Evolutionary conservation across 2,113 vertebrate species (phyloP).

Genomic region (Hymenochirus boettgeri): DNA sequence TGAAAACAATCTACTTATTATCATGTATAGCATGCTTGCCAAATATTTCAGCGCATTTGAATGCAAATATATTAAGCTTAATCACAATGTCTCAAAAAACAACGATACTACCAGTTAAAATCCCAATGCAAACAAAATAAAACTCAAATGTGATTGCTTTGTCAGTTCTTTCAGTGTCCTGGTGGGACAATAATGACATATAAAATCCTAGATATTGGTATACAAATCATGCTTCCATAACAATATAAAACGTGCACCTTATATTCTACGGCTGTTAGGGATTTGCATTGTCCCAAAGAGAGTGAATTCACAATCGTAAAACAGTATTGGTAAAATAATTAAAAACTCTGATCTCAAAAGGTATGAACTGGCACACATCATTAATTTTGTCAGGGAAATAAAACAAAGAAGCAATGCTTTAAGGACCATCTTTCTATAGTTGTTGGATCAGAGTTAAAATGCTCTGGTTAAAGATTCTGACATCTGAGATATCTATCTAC

Average conservation of each 20-base stretch:
- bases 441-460: too few relatives aligned
- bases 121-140: constrained; percentile 12
- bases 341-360: constrained; percentile 26
- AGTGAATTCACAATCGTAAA: constrained; percentile 22
- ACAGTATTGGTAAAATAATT: constrained; percentile 16
- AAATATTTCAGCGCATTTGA: constrained; percentile 20
- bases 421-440: too few relatives aligned
- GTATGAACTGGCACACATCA: constrained; percentile 19
- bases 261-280: constrained; percentile 1
- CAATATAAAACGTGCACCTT: constrained; percentile 7
- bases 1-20: constrained; percentile 8
- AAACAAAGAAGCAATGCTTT: not conserved
- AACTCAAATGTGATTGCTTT: constrained; percentile 11
- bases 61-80: constrained; percentile 19
- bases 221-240: constrained; percentile 1
- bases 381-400: constrained; percentile 5
- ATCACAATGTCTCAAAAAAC: constrained; percentile 16
- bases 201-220: constrained; percentile 5
- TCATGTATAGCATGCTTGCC: constrained; percentile 6
- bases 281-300: constrained; percentile 17
- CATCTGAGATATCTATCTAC: too few relatives aligned
- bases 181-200: constrained; percentile 4
- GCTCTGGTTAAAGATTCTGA: too few relatives aligned
- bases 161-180: constrained; percentile 8
- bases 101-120: constrained; percentile 24